Percentiles rank a stretch among this genome's conserved stretches.
These are phyloP conservation scores for Andrena praecox DNA, from an alignment of 2,888 invertebrate species.

Conservation along the genomic window DNA sequence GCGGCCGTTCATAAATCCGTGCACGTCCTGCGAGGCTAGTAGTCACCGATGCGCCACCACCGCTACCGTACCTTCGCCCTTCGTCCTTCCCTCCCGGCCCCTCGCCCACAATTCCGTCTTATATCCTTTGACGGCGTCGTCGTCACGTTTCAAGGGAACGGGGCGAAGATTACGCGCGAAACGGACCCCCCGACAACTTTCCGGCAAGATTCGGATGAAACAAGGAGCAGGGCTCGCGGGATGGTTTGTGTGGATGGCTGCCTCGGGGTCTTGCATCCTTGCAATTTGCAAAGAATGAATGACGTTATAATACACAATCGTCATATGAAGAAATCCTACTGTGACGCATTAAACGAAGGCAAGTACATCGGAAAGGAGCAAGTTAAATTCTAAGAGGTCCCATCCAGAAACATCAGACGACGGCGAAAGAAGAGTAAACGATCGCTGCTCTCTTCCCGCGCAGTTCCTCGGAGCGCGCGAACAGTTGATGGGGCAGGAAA, in stretches of 20 bases:
- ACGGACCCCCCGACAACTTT: neutral
- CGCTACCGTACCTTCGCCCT: constrained; percentile 39
- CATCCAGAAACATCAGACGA: neutral
- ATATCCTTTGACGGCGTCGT: constrained; percentile 9
- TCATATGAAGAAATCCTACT: neutral
- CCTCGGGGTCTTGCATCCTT: neutral
- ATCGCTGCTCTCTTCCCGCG: neutral
- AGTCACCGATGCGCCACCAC: constrained; percentile 70
- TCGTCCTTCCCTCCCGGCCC: neutral
- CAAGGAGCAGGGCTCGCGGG: neutral
- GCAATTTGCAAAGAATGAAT: too few relatives aligned
- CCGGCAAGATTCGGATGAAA: constrained; percentile 2
- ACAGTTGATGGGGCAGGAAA: constrained; percentile 42
- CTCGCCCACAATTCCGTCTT: neutral
- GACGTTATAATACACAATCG: too few relatives aligned
- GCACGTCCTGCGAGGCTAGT: constrained; percentile 76
- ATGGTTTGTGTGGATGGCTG: neutral
- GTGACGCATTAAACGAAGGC: neutral
- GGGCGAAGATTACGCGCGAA: constrained; percentile 24
- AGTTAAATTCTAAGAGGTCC: neutral
- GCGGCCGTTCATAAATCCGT: constrained; percentile 78
- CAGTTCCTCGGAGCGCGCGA: constrained; percentile 14
- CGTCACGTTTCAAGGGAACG: constrained; percentile 37
- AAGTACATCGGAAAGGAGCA: neutral
- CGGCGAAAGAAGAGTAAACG: too few relatives aligned